Conservation (phyloP, 2,888 invertebrate genomes). For the Sphaerophoria rueppellii region DNA sequence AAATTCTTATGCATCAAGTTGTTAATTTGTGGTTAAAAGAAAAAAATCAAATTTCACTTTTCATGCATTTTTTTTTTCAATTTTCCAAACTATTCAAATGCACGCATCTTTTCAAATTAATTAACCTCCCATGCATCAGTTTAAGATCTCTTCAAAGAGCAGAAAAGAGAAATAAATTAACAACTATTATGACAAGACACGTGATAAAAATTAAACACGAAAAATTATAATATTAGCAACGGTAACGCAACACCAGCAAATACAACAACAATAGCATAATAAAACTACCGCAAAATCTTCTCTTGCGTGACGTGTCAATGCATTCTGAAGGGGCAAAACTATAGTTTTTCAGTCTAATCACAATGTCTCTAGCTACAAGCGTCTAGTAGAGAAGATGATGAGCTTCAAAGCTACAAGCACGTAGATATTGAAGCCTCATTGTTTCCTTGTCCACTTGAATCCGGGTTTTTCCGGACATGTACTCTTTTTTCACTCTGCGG, state of each 20-base stretch:
- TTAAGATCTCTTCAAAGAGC: background rate
- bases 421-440: conserved; percentile 41
- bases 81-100: conserved; percentile 4
- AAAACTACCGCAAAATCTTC: conserved; percentile 17
- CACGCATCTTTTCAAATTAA: conserved; percentile 39
- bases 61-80: conserved; percentile 12
- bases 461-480: no score
- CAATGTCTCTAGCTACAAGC: background rate
- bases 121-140: conserved; percentile 3
- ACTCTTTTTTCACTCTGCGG: no score
- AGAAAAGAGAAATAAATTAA: background rate
- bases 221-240: conserved; percentile 36
- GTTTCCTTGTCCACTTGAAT: conserved; percentile 66
- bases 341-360: conserved; percentile 12
- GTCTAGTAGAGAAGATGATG: background rate
- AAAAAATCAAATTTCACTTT: conserved; percentile 2
- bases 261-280: background rate
- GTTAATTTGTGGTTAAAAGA: background rate
- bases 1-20: no score
- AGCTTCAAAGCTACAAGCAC: background rate
- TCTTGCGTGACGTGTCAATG: conserved; percentile 64
- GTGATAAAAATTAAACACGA: conserved; percentile 36
- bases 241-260: conserved; percentile 22
- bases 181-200: conserved; percentile 24
- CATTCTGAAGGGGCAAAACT: conserved; percentile 43